Base-by-base conservation (phyloP, 2,888 invertebrate genomes). In the Xestoiulus laeticollis region DNA sequence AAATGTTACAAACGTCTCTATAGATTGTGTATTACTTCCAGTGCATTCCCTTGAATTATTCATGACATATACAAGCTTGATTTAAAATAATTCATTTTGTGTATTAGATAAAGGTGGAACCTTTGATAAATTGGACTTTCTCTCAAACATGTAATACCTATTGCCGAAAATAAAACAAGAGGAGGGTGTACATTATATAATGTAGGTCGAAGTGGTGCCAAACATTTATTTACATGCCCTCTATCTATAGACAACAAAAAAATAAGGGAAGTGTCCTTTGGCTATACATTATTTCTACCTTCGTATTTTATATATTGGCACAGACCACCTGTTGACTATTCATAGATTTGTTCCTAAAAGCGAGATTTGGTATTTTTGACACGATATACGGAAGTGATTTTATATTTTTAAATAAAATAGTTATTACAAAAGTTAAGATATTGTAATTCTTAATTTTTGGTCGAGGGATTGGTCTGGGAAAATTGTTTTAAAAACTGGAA, bases 151-250 rank as follows among this genome's bases (percentile, higher is more conserved):
- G 68, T 22, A 68, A 68, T 14, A 30, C 30, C 14, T 78, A 30
- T 78, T 3, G 78, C 78, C 78, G 30, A 78, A 14, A 30, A 30
- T 30, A 78, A 30, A 78, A 78, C 68, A 78, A 78, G 22, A 16
- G 16, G 78, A 30, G 78, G 26, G 78, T 78, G n/a, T n/a, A n/a
- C n/a, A n/a, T n/a, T n/a, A n/a, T n/a, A n/a, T n/a, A n/a, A 78
- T 78, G 26, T 26, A 78, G 78, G 78, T 78, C 78, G 78, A 78
- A 78, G 30, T 10, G 12, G 78, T 78, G 78, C 78, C 78, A 30
- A 30, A 68, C 22, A 6, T 78, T 78, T 78, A 78, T 78, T 78
- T 78, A 78, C 78, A 30, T 30, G 78, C 30, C 78, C 68, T 68
- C 68, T 68, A 68, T 68, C 2, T n/a, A n/a, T n/a, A n/a, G 10